Percentiles rank a stretch among this genome's conserved stretches.
Evolutionary conservation across 2,797 vertebrate genomes (phyloP).

Genomic region (Chiropotes sagulatus): DNA sequence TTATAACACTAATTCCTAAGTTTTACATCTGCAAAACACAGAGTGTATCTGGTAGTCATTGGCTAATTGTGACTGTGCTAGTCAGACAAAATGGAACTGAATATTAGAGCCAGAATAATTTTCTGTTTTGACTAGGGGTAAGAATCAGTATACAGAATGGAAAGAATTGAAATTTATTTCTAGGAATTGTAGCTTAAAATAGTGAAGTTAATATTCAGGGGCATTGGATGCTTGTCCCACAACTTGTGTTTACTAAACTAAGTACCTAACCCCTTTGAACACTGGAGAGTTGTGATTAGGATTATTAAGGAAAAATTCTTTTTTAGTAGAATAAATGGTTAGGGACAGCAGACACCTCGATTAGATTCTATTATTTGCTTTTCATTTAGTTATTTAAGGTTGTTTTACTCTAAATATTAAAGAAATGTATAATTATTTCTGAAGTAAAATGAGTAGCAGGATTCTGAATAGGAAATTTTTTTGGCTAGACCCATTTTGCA

Average conservation of each 20-base stretch:
- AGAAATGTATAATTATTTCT: background rate
- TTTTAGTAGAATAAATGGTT: background rate
- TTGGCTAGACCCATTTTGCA: background rate
- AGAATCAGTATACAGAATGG: background rate
- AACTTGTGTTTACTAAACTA: background rate
- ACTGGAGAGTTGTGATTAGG: background rate
- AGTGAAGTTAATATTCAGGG: background rate
- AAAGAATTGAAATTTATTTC: constrained; percentile 1
- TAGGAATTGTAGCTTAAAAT: background rate
- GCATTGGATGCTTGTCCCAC: background rate
- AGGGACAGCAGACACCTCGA: background rate
- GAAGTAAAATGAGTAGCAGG: background rate
- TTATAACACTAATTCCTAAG: background rate
- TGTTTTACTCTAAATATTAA: background rate
- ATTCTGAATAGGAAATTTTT: background rate
- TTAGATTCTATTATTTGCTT: constrained; percentile 1
- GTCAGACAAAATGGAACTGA: background rate
- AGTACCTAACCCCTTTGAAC: background rate
- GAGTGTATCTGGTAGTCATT: background rate
- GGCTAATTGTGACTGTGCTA: background rate
- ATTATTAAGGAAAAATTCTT: background rate
- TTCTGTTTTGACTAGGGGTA: background rate
- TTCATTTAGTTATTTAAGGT: background rate
- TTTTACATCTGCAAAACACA: background rate
- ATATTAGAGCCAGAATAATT: background rate